Evolutionary conservation across 2,888 invertebrate species (phyloP).

Genomic region (Poecilus cupreus): DNA sequence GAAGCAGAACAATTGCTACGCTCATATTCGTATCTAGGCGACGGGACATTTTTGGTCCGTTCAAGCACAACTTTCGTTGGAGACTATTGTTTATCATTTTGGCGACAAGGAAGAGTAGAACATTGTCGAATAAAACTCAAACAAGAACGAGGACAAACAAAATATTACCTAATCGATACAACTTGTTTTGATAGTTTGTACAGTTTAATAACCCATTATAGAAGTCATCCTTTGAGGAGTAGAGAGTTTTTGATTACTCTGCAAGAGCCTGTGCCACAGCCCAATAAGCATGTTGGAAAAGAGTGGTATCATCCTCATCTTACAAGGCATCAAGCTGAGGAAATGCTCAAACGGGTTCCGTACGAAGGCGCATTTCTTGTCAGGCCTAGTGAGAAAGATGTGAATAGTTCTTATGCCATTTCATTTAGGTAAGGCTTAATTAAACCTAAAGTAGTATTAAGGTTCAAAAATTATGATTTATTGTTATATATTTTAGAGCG

Average conservation of each 20-base stretch:
- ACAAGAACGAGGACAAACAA: slow-evolving; percentile 90
- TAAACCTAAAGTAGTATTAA: background rate
- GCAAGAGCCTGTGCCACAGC: slow-evolving; percentile 94
- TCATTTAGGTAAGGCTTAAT: slow-evolving; percentile 84
- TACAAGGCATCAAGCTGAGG: slow-evolving; percentile 89
- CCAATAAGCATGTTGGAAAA: slow-evolving; percentile 93
- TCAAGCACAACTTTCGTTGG: slow-evolving; percentile 97
- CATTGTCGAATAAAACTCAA: slow-evolving; percentile 94
- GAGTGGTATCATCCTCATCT: slow-evolving; percentile 94
- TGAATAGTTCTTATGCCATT: slow-evolving; percentile 90
- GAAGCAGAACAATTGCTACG: slow-evolving; percentile 87
- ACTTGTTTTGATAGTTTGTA: slow-evolving; percentile 94
- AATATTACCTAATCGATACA: slow-evolving; percentile 92
- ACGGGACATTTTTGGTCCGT: slow-evolving; percentile 94
- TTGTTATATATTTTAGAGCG: slow-evolving; percentile 76
- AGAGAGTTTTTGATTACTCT: slow-evolving; percentile 92
- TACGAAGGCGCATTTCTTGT: slow-evolving; percentile 97
- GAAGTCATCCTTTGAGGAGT: slow-evolving; percentile 89
- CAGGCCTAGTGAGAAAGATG: slow-evolving; percentile 91
- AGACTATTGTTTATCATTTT: slow-evolving; percentile 96
- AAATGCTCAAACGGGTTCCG: slow-evolving; percentile 87
- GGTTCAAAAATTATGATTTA: slow-evolving; percentile 42
- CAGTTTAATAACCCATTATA: slow-evolving; percentile 92
- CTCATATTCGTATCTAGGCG: slow-evolving; percentile 87
- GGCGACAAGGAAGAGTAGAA: slow-evolving; percentile 91